Percentiles rank a stretch among this genome's conserved stretches.
phyloP scores from a whole-genome alignment of 2,113 vertebrate species.

The human (Homo sapiens) region GRCh38 chr2:201266501-201267000 shows the following conservation, averaged over 20 bases:
- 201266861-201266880: not conserved
- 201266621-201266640: constrained; percentile 68
- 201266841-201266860: not conserved
- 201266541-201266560: constrained; percentile 83
- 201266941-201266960: no score
- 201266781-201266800: constrained; percentile 81
- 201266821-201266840: not conserved
- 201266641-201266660: constrained; percentile 44
- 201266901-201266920: no score
- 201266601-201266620: constrained; percentile 77
- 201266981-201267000: no score
- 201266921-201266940: no score
- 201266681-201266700: constrained; percentile 74
- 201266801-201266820: not conserved
- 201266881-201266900: no score
- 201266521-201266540: constrained; percentile 73
- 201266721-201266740: constrained; percentile 66
- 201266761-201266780: constrained; percentile 60
- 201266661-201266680: constrained; percentile 83
- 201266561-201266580: constrained; percentile 72
- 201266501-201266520: constrained; percentile 72
- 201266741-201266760: constrained; percentile 71
- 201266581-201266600: constrained; percentile 76
- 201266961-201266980: no score
- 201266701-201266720: constrained; percentile 67